phyloP scores from a whole-genome alignment of 2,113 vertebrate species.

The Tragelaphus strepsiceros region DNA sequence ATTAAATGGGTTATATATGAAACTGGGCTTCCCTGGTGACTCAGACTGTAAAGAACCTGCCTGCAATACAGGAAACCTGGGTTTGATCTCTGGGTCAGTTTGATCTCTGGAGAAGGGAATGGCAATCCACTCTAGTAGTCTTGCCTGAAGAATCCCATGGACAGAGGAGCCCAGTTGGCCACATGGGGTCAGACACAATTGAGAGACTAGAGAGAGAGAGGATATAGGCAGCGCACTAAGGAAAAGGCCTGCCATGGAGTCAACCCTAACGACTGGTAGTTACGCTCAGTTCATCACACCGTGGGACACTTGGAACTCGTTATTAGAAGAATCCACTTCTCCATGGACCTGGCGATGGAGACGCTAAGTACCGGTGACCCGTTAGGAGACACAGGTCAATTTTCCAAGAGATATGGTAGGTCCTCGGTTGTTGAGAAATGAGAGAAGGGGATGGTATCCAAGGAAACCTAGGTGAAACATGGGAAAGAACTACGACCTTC shows the following conservation, averaged over 20 bases:
- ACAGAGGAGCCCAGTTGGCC: neutral
- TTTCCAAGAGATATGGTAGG: neutral
- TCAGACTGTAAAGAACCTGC: neutral
- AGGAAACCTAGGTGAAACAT: neutral
- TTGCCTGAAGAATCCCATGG: neutral
- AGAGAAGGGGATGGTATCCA: neutral
- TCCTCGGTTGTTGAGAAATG: neutral
- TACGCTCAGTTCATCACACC: neutral
- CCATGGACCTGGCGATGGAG: neutral
- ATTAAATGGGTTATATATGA: neutral
- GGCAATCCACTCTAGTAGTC: neutral
- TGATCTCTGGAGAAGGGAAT: neutral
- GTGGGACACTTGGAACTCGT: neutral
- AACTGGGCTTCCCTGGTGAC: neutral
- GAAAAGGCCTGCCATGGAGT: neutral
- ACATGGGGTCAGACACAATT: neutral
- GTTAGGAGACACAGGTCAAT: neutral
- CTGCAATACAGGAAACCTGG: neutral
- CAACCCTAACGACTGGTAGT: neutral
- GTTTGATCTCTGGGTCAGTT: neutral
- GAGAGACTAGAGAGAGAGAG: neutral
- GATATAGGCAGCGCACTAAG: neutral
- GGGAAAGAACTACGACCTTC: neutral
- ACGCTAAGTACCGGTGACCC: neutral
- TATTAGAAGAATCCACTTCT: neutral